phyloP scores from a whole-genome alignment of 2,113 vertebrate genomes.

The Xenopus tropicalis region UCB_Xtro_10.0 CM004448.2:68171001-68171500 shows the following conservation, averaged over 20 bases:
- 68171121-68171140: background rate
- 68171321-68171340: conserved; percentile 78
- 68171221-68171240: conserved; percentile 55
- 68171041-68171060: no score
- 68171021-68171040: no score
- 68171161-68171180: conserved; percentile 9
- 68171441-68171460: conserved; percentile 69
- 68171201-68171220: conserved; percentile 25
- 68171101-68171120: background rate
- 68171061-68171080: background rate
- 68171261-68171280: conserved; percentile 77
- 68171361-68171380: conserved; percentile 65
- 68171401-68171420: conserved; percentile 67
- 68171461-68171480: conserved; percentile 75
- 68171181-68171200: conserved; percentile 1
- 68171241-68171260: conserved; percentile 64
- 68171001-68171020: no score
- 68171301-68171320: conserved; percentile 84
- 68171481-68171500: conserved; percentile 61
- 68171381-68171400: conserved; percentile 75
- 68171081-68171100: background rate
- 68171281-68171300: conserved; percentile 81
- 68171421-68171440: conserved; percentile 64
- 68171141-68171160: background rate
- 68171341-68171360: conserved; percentile 56